Percentiles rank a stretch among this genome's conserved stretches.
phyloP scores from a whole-genome alignment of 1,140 invertebrate species.

The Paraescarpia echinospica region DNA sequence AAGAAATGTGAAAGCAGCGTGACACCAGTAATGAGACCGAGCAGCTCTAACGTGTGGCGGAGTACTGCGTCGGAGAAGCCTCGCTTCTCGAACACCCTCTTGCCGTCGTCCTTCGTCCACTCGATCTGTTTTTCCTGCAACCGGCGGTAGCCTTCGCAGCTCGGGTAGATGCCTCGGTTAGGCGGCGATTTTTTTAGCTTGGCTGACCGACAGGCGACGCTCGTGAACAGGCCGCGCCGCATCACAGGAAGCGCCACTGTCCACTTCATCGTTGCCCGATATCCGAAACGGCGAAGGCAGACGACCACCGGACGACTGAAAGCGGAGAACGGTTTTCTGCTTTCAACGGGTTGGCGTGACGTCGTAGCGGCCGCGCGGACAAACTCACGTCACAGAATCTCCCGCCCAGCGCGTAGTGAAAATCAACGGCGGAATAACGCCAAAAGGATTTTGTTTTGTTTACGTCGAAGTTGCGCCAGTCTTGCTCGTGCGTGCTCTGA shows the following conservation, averaged over 20 bases:
- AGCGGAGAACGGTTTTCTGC: background rate
- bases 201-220: background rate
- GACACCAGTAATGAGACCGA: background rate
- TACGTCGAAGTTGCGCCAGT: too few species aligned
- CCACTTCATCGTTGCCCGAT: background rate
- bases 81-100: background rate
- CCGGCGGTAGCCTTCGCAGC: background rate
- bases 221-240: background rate
- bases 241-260: background rate
- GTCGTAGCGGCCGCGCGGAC: background rate
- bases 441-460: background rate
- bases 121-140: background rate
- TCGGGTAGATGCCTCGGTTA: background rate
- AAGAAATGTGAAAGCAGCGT: background rate
- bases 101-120: background rate
- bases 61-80: background rate
- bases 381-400: background rate
- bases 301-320: background rate
- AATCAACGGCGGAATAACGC: background rate
- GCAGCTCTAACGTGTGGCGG: background rate
- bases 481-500: too few species aligned
- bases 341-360: background rate
- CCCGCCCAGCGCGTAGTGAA: background rate
- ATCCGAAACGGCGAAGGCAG: background rate
- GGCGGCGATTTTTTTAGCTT: background rate